Conservation (phyloP, 23 tunicate genomes). For the Styela clava region DNA sequence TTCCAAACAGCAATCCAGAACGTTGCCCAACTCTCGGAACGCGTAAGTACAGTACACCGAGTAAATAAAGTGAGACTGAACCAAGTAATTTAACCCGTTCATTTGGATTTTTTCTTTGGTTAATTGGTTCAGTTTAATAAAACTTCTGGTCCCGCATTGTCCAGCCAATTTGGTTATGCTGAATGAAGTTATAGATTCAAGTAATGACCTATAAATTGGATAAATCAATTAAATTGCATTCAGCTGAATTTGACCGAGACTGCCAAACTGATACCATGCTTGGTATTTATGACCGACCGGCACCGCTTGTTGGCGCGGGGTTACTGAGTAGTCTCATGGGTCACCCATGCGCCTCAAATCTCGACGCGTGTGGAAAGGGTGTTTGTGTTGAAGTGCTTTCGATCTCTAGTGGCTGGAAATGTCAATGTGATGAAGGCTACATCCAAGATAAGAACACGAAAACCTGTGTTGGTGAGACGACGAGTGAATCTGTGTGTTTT, state of each 20-base stretch:
- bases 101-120: background rate
- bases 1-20: conserved; percentile 65
- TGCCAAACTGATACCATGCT: conserved; percentile 25
- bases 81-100: too few relatives aligned
- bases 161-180: too few relatives aligned
- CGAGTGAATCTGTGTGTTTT: background rate
- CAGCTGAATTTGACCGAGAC: conserved; percentile 69
- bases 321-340: background rate
- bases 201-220: too few relatives aligned
- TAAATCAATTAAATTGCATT: background rate
- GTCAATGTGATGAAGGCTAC: conserved; percentile 14
- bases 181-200: too few relatives aligned
- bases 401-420: background rate
- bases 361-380: conserved; percentile 14
- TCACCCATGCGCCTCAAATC: conserved; percentile 25
- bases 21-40: conserved; percentile 86
- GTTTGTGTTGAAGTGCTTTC: background rate
- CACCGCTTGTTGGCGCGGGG: background rate
- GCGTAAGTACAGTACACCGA: conserved; percentile 78
- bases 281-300: background rate
- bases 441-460: background rate
- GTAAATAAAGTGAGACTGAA: background rate
- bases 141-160: too few relatives aligned
- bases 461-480: conserved; percentile 2
- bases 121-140: conserved; percentile 10